Conservation (phyloP, 2,888 invertebrate species). For the Lasioglossum lativentre region DNA sequence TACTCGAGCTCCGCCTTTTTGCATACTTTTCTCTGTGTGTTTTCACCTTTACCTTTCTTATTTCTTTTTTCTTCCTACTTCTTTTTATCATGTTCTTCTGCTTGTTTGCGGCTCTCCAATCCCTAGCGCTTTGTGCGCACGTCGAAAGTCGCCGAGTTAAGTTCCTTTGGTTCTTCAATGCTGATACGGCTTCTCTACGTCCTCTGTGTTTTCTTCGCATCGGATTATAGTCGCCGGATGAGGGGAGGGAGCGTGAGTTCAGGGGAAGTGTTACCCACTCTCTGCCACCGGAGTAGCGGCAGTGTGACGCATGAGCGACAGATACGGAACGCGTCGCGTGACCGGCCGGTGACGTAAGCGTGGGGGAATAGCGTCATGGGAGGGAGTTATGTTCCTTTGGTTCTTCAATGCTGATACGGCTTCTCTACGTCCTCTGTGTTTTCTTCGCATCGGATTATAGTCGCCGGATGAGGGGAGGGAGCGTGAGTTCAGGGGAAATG, state of each 20-base stretch:
- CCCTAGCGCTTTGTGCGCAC: not conserved
- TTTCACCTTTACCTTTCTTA: not conserved
- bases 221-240: no score
- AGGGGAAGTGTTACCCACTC: no score
- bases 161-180: slow-evolving; percentile 3
- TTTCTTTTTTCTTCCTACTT: slow-evolving; percentile 22
- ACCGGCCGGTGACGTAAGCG: no score
- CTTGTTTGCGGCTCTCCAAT: slow-evolving; percentile 6
- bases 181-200: slow-evolving; percentile 9
- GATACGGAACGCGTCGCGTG: no score
- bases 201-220: not conserved
- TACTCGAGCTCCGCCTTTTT: not conserved
- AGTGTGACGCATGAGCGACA: no score
- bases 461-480: no score
- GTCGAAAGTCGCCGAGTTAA: not conserved
- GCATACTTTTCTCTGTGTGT: not conserved
- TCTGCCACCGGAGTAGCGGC: no score
- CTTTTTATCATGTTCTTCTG: slow-evolving; percentile 1
- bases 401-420: slow-evolving; percentile 1
- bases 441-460: not conserved
- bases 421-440: not conserved
- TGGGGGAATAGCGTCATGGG: no score
- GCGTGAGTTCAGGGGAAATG: no score
- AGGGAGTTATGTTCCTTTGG: slow-evolving; percentile 10
- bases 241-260: no score